Evolutionary conservation across 2,888 invertebrate species (phyloP).

Genomic region (Spodoptera littoralis): DNA sequence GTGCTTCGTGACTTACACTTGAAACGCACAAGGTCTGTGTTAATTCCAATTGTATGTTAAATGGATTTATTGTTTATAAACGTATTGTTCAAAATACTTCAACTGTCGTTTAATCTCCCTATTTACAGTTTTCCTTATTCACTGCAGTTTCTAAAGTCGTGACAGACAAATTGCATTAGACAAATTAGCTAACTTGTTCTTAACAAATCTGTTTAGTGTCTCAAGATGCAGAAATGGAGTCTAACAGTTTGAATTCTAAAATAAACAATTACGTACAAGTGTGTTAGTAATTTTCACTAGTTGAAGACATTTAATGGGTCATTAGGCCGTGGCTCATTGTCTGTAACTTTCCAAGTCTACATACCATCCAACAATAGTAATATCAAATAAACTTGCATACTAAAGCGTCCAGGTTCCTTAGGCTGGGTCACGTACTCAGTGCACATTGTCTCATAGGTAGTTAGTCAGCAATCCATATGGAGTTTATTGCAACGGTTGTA

Average conservation of each 20-base stretch:
- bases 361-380: constrained; percentile 38
- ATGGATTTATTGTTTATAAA: constrained; percentile 3
- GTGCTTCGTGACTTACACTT: constrained; percentile 24
- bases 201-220: constrained; percentile 17
- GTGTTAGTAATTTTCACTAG: constrained; percentile 43
- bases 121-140: constrained; percentile 31
- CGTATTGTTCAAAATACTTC: neutral
- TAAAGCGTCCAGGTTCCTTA: constrained; percentile 48
- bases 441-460: constrained; percentile 56
- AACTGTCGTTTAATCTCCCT: constrained; percentile 11
- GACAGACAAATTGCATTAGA: constrained; percentile 17
- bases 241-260: constrained; percentile 28
- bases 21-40: constrained; percentile 19
- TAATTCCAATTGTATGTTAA: constrained; percentile 13
- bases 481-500: constrained; percentile 66
- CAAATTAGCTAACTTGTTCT: constrained; percentile 21
- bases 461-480: constrained; percentile 54
- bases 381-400: constrained; percentile 37
- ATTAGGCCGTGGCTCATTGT: constrained; percentile 64
- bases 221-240: constrained; percentile 23
- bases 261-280: constrained; percentile 44
- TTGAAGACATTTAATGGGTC: constrained; percentile 57
- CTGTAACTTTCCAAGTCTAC: constrained; percentile 63
- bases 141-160: constrained; percentile 10
- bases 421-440: constrained; percentile 62